Evolutionary conservation across 2,888 invertebrate species (phyloP), one percentile per base, ranked within the genome.

Genomic region (Caenorhabditis auriculariae): DNA sequence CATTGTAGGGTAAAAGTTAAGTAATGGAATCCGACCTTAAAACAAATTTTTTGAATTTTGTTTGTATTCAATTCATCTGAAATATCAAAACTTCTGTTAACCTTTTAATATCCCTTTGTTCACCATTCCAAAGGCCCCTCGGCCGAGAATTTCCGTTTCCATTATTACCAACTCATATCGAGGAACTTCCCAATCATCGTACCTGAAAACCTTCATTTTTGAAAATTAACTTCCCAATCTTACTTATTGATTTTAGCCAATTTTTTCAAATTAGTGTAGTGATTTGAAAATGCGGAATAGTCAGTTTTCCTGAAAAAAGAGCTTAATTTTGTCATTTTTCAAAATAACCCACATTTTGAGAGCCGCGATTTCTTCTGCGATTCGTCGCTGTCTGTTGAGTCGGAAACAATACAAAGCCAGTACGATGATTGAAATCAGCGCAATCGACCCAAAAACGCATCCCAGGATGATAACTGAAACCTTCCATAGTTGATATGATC

Each of bases 81-180:
- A 19, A 38, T 29, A 21, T 42, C 53, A 23, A 21, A 23, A 26
- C 43, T 6, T 2, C 35, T 38, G 5, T 19, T 44, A n/a, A 54
- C 75, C 73, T 39, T 61, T 74, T n/a, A 75, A 38, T 15, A 66
- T 63, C 41, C 68, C 74, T 43, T 68, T 66, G 59, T 60, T 75
- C 5, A 76, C 76, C 4, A 65, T 65, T 1, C 75, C 75, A 60
- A 76, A 76, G 6, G 76, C 76, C 28, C 76, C 76, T 24, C 61
- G 62, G 17, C 76, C 76, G 4, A 76, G 61, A 12, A 72, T 56
- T 39, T 67, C 60, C 9, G 66, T 59, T 24, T 74, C 67, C 39
- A 71, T 60, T n/a, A 74, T 53, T 4, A 68, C 27, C 9, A 74
- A 44, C 29, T 73, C 60, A 28, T 67, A 61, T 4, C 57, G 32